Conservation (phyloP, 2,797 vertebrate species). For the Lagodon rhomboides region DNA sequence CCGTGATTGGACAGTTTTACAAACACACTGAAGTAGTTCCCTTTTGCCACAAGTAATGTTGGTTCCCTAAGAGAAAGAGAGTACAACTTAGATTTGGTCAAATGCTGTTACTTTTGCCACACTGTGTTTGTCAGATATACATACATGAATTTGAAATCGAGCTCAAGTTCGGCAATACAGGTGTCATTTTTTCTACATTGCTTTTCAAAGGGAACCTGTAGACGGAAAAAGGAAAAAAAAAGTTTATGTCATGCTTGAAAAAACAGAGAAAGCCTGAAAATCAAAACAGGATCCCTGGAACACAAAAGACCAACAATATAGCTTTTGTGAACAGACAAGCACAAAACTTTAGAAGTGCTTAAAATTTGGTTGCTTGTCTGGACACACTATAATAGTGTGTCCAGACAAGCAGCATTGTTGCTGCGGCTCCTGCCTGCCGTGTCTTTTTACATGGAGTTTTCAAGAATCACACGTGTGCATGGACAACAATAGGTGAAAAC, state of each 20-base stretch:
- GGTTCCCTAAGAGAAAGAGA: constrained; percentile 60
- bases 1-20: constrained; percentile 76
- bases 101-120: neutral
- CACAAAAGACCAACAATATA: neutral
- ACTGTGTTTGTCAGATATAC: constrained; percentile 36
- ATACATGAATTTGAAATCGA: constrained; percentile 75
- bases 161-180: constrained; percentile 82
- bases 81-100: neutral
- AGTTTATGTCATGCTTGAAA: neutral
- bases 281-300: neutral
- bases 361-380: neutral
- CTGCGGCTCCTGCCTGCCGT: too few relatives aligned
- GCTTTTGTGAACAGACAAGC: neutral
- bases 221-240: constrained; percentile 18
- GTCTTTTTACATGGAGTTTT: too few relatives aligned
- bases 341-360: neutral
- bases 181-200: constrained; percentile 80
- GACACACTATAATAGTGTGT: too few relatives aligned
- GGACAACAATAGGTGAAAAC: too few relatives aligned
- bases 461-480: too few relatives aligned
- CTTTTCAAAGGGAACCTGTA: constrained; percentile 87
- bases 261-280: neutral
- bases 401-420: too few relatives aligned
- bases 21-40: constrained; percentile 68
- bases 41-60: constrained; percentile 74